Evolutionary conservation across 2,113 vertebrate genomes (phyloP).

Genomic region (Spermophilus dauricus): DNA sequence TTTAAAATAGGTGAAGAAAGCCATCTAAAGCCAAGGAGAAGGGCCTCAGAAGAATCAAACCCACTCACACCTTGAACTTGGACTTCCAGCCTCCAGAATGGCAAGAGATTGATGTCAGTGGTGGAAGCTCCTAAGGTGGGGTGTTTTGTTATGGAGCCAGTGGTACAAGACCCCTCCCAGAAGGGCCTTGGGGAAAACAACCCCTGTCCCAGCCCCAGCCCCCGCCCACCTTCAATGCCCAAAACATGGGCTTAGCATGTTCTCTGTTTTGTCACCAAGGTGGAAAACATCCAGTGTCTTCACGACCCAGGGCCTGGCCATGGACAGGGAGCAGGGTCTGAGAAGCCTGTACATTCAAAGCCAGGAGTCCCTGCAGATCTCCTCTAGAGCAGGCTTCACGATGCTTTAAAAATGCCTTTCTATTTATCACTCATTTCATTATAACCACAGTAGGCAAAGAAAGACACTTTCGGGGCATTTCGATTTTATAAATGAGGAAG

Average conservation of each 20-base stretch:
- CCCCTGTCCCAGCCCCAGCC: background rate
- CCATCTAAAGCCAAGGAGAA: background rate
- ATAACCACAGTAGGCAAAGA: background rate
- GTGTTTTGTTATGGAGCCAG: background rate
- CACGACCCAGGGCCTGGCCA: too few relatives aligned
- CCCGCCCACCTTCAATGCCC: too few relatives aligned
- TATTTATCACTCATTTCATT: background rate
- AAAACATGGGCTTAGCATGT: background rate
- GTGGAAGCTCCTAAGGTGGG: background rate
- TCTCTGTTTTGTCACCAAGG: background rate
- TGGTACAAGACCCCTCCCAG: background rate
- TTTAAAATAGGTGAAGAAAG: accelerated
- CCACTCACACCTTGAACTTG: background rate
- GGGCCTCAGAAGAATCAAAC: background rate
- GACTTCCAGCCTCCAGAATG: background rate
- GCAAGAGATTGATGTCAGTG: background rate
- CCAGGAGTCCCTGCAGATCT: accelerated
- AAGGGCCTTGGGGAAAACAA: background rate
- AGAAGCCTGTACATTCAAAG: background rate
- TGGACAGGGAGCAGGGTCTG: background rate
- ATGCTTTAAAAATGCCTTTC: background rate
- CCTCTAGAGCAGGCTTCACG: background rate
- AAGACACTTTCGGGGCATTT: background rate
- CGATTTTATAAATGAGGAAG: constrained; percentile 11
- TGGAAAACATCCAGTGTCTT: background rate